Evolutionary conservation across 2,797 vertebrate genomes (phyloP).

Genomic region (Pyrocephalus nanus): DNA sequence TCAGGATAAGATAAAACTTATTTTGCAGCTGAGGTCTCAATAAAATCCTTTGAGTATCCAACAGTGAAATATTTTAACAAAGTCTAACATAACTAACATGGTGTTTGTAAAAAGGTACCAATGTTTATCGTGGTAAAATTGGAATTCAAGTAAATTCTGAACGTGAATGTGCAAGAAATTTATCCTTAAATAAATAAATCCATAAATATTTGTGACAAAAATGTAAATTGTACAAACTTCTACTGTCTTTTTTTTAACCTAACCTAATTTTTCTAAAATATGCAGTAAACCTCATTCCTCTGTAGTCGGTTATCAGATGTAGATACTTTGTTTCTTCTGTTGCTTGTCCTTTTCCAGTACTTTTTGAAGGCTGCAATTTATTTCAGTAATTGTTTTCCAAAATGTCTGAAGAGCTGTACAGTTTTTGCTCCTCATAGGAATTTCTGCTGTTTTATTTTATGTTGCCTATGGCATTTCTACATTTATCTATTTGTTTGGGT

Average conservation of each 20-base stretch:
- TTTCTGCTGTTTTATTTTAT: background rate
- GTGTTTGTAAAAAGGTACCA: background rate
- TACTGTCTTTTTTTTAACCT: background rate
- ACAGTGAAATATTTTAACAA: background rate
- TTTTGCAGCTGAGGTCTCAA: background rate
- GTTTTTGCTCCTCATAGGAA: background rate
- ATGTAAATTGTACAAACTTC: background rate
- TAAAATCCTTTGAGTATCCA: background rate
- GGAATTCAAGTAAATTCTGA: background rate
- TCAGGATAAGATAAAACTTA: background rate
- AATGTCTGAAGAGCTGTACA: background rate
- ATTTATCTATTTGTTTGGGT: background rate
- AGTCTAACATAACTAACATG: background rate
- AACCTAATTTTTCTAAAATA: background rate
- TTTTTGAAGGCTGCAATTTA: background rate
- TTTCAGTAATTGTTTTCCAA: background rate
- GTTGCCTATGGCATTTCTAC: background rate
- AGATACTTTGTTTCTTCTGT: background rate
- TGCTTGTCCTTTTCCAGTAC: background rate
- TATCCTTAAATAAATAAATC: background rate
- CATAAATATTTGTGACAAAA: background rate
- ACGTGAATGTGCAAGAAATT: background rate
- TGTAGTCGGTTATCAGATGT: background rate
- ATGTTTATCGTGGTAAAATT: background rate
- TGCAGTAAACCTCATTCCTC: background rate